Evolutionary conservation across 1,140 invertebrate species (phyloP).

Genomic region (Andrena cerasifolii): DNA sequence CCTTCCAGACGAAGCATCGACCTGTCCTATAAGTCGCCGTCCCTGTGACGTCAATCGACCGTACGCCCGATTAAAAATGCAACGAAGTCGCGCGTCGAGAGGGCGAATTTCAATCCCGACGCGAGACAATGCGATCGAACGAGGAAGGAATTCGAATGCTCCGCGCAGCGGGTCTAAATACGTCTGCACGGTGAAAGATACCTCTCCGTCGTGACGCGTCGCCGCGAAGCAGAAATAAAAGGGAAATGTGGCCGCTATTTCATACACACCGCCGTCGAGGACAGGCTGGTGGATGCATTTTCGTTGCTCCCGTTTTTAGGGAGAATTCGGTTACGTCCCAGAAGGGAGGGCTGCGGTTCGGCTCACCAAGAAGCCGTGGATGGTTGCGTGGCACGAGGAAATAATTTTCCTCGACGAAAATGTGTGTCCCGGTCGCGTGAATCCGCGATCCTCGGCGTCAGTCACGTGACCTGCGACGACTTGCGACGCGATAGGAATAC

Average conservation of each 20-base stretch:
- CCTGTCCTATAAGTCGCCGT: not conserved
- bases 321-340: not conserved
- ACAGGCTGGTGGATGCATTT: slow-evolving; percentile 21
- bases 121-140: not conserved
- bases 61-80: no score
- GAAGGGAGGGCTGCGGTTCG: not conserved
- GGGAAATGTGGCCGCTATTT: slow-evolving; percentile 13
- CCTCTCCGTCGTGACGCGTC: slow-evolving; percentile 28
- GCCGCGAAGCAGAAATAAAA: slow-evolving; percentile 16
- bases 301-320: slow-evolving; percentile 22
- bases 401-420: no score
- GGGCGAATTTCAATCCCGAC: not conserved
- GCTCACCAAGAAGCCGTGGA: not conserved
- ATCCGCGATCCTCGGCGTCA: no score
- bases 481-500: no score
- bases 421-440: no score
- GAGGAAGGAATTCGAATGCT: not conserved
- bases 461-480: no score
- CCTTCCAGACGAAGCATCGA: not conserved
- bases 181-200: not conserved
- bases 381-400: not conserved
- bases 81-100: not conserved
- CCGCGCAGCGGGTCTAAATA: not conserved
- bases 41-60: no score
- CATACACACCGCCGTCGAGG: no score